Percentiles rank a stretch among this genome's conserved stretches.
These are phyloP conservation scores for Echinops telfairi DNA, from an alignment of 2,113 vertebrate genomes.

Conservation along the genomic window DNA sequence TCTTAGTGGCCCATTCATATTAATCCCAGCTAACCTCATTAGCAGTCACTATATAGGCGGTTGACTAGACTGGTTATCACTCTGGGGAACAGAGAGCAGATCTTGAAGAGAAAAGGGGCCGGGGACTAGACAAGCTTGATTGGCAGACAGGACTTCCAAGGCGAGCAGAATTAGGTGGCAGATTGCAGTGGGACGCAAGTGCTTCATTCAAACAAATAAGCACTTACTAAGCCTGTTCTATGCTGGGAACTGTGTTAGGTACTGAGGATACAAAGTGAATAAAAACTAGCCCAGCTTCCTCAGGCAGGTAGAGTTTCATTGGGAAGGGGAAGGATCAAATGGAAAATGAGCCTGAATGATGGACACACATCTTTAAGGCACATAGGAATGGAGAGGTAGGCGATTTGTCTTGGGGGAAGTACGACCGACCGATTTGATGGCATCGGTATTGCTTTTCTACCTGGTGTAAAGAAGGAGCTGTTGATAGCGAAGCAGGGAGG, in stretches of 20 bases:
- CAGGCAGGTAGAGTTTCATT: background rate
- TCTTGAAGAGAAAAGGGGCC: background rate
- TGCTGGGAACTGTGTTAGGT: background rate
- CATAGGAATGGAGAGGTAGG: background rate
- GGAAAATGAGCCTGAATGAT: background rate
- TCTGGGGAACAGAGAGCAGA: constrained; percentile 4
- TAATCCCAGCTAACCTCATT: constrained; percentile 24
- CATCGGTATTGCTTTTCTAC: background rate
- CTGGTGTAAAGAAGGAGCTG: background rate
- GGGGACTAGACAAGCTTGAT: background rate
- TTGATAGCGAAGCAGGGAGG: background rate
- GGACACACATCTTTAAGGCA: background rate
- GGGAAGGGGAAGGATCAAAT: background rate
- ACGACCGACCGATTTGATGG: background rate
- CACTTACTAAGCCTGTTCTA: background rate
- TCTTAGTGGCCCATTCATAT: background rate
- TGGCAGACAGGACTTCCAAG: background rate
- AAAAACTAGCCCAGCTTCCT: background rate
- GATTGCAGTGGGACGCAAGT: background rate
- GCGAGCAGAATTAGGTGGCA: background rate
- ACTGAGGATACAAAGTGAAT: background rate
- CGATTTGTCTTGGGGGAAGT: background rate
- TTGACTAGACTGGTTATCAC: background rate
- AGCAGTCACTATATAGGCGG: background rate
- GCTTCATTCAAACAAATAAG: background rate